These are phyloP conservation scores for Drosophila hydei DNA, from an alignment of 1,140 invertebrate genomes.

Conservation along the genomic window DNA sequence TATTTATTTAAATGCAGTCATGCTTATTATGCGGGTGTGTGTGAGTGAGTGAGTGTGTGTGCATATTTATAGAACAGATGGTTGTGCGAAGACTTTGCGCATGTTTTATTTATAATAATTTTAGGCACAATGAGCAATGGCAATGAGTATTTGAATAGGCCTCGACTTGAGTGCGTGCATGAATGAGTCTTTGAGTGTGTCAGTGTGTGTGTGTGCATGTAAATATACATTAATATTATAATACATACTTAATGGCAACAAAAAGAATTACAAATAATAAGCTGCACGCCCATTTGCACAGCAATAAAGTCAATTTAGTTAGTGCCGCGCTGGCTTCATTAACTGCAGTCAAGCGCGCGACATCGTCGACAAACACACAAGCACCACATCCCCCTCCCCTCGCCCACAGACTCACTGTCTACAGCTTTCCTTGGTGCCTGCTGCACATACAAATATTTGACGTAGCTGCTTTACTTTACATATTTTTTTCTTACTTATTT, in stretches of 20 bases:
- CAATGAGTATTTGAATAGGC: slow-evolving; percentile 54
- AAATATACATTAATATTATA: slow-evolving; percentile 74
- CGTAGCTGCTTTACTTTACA: slow-evolving; percentile 16
- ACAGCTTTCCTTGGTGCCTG: slow-evolving; percentile 24
- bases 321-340: slow-evolving; percentile 62
- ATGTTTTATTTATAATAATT: slow-evolving; percentile 79
- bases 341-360: slow-evolving; percentile 72
- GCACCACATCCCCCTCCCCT: slow-evolving; percentile 8
- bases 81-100: slow-evolving; percentile 34
- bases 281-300: slow-evolving; percentile 69
- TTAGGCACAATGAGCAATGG: slow-evolving; percentile 59
- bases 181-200: background rate
- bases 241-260: slow-evolving; percentile 69
- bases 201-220: slow-evolving; percentile 24
- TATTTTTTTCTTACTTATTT: slow-evolving; percentile 8
- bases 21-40: slow-evolving; percentile 13
- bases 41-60: slow-evolving; percentile 5
- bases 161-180: slow-evolving; percentile 10
- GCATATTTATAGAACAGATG: slow-evolving; percentile 58
- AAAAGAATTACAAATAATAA: slow-evolving; percentile 31
- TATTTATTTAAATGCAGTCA: slow-evolving; percentile 67
- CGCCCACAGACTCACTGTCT: background rate
- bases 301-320: slow-evolving; percentile 81
- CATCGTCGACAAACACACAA: slow-evolving; percentile 46
- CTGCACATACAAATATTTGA: slow-evolving; percentile 59